Evolutionary conservation across 2,113 vertebrate species (phyloP).

Genomic region (Vulpes lagopus): DNA sequence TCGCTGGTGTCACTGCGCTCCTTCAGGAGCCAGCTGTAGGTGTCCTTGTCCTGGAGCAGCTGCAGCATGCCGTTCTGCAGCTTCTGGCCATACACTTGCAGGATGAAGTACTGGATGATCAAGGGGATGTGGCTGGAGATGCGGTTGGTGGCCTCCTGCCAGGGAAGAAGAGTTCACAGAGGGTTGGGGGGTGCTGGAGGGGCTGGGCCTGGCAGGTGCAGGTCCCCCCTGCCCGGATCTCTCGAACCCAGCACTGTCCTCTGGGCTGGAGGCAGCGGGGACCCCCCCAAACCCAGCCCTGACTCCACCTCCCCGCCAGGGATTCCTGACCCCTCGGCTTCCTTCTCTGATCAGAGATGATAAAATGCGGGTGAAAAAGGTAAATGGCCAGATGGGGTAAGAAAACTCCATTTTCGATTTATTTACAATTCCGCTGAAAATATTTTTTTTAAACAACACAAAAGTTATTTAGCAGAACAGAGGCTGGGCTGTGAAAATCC

Average conservation of each 20-base stretch:
- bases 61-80: constrained; percentile 91
- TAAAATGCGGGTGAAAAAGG: no score
- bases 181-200: fast-evolving
- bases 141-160: constrained; percentile 89
- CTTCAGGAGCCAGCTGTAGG: constrained; percentile 84
- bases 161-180: neutral
- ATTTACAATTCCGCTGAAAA: neutral
- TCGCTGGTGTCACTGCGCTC: constrained; percentile 88
- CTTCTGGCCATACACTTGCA: constrained; percentile 84
- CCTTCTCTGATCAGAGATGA: neutral
- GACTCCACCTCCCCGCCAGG: fast-evolving
- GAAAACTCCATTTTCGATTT: neutral
- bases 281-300: neutral
- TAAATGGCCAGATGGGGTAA: fast-evolving
- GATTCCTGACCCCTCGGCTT: neutral
- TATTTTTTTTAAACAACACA: neutral
- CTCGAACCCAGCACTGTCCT: neutral
- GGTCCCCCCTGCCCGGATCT: neutral
- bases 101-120: constrained; percentile 90
- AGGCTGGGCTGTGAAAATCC: neutral
- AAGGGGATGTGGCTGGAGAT: constrained; percentile 92
- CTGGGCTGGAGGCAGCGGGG: neutral
- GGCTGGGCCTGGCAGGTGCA: neutral
- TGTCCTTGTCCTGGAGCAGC: constrained; percentile 88
- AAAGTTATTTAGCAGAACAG: neutral